phyloP scores from a whole-genome alignment of 2,888 invertebrate species.

The Dryomyza anilis region DNA sequence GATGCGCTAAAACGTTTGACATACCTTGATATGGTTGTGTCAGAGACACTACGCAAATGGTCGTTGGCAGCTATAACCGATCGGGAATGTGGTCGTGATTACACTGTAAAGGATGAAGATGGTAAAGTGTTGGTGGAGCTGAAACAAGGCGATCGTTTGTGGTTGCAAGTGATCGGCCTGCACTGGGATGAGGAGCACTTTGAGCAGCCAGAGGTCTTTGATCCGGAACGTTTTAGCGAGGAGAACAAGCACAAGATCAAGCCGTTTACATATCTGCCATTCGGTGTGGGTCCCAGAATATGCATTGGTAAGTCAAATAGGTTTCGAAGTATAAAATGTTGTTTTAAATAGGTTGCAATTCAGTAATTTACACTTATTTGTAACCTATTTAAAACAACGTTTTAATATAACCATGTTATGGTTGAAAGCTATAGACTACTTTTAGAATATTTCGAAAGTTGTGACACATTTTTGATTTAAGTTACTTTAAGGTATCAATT shows the following conservation, averaged over 20 bases:
- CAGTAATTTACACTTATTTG: no score
- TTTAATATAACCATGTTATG: no score
- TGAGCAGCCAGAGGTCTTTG: slow-evolving; percentile 64
- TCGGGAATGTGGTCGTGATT: slow-evolving; percentile 63
- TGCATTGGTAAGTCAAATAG: slow-evolving; percentile 67
- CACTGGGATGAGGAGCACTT: slow-evolving; percentile 64
- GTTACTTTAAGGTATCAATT: not conserved
- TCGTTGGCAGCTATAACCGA: slow-evolving; percentile 61
- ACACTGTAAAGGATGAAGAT: slow-evolving; percentile 50
- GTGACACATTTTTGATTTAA: not conserved
- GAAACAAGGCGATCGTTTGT: slow-evolving; percentile 58
- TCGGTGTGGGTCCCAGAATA: slow-evolving; percentile 67
- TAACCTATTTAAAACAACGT: no score
- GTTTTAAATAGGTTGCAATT: no score
- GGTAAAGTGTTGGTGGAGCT: slow-evolving; percentile 60
- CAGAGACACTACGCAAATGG: slow-evolving; percentile 64
- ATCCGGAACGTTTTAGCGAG: slow-evolving; percentile 66
- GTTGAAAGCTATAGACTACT: no score
- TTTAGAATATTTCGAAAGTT: no score
- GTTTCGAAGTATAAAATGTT: no score
- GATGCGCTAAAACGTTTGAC: slow-evolving; percentile 64
- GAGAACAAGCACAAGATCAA: slow-evolving; percentile 63
- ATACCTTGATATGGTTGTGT: slow-evolving; percentile 69
- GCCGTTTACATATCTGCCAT: slow-evolving; percentile 63
- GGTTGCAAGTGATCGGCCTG: slow-evolving; percentile 58